Base-by-base conservation (phyloP, 2,888 invertebrate species). In the Ochropleura plecta region DNA sequence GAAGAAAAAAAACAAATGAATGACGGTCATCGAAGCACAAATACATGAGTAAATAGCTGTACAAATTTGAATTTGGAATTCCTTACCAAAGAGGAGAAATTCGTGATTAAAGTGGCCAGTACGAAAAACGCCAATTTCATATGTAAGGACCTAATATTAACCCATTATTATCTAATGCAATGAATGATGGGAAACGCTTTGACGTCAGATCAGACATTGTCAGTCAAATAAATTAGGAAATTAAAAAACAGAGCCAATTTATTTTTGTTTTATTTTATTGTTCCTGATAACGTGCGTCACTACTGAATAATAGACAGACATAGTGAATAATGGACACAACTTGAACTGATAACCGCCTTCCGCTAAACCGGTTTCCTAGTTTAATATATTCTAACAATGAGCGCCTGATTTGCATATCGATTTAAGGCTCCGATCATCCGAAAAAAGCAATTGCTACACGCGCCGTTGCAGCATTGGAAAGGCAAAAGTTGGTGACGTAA, bases 401-500 rank as follows among this genome's bases (percentile, higher is more conserved):
- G 68, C 49, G 60, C 20, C 68, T 73, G 66, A 79, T 85, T 88
- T 79, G 62, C 76, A 73, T 80, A 77, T 79, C 44, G 49, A 79
- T 79, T 73, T 70, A 68, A 71, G 75, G 82, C 83, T 84, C 84
- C 81, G 83, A 86, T 89, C 86, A 88, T 86, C 81, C 84, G 73
- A 85, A 90, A 88, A 88, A 86, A 90, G 88, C 87, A 91, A 89
- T 93, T 92, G 93, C 92, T 92, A 88, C 91, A 92, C 91, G 87
- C 88, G 63, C 81, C 76, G 88, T 89, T 90, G 91, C 91, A 91
- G 90, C 89, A 91, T 93, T 95, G 93, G 95, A 95, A 95, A 95
- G 95, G 94, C 94, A 92, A 93, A 90, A 92, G 91, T 89, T 78
- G 65, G 84, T 95, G 94, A 92, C 92, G 94, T 93, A 95, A 95